Base-by-base conservation (phyloP, 2,113 vertebrate species). In the Brachyhypopomus occidentalis region DNA sequence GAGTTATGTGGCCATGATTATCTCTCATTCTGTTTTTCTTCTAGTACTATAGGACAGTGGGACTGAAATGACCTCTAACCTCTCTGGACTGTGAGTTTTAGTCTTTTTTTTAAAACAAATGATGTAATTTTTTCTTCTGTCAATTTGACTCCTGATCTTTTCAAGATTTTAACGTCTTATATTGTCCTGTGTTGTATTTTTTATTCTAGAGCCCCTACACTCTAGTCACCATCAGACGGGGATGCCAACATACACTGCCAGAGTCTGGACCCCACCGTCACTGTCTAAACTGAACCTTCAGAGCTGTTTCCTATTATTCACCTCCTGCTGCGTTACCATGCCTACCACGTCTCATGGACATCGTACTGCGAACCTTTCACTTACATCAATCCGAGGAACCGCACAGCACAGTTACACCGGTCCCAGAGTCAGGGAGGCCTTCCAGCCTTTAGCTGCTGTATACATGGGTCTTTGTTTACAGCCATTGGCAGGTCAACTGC, bases 21-120 rank as follows among this genome's bases (percentile, higher is more conserved):
- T 87, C 79, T 87, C 19, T 66, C 38, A 67, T 85, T 73, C 62
- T 87, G 34, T 83, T 80, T 78, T 86, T 25, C 0, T 48, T 66
- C 4, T 78, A 94, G 93, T 91, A 89, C 91, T 89, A 86, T 92
- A 79, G 84, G 90, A 88, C 92, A 91, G 91, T 95, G 94, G 94
- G 94, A 89, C 66, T 93, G 90, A 92, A 90, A 81, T 52, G 45
- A 14, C 45, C 45, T 14, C 12, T 1, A 52, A 52, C 45, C 45
- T 80, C 74, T 72, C 78, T 48, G 48, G 62, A 85, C 16, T 79
- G 92, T 93, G 84, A 87, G 90, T 6, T 73, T 82, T 67, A 70
- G 73, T 48, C 17, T 36, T 56, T 30, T 30, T 56, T 76, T 70
- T 60, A 19, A 52, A 52, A 62, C n/a, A 60, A 4, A 22, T 3